These are phyloP conservation scores for Mactromeris polynyma DNA, from an alignment of 2,888 invertebrate species.

Conservation along the genomic window DNA sequence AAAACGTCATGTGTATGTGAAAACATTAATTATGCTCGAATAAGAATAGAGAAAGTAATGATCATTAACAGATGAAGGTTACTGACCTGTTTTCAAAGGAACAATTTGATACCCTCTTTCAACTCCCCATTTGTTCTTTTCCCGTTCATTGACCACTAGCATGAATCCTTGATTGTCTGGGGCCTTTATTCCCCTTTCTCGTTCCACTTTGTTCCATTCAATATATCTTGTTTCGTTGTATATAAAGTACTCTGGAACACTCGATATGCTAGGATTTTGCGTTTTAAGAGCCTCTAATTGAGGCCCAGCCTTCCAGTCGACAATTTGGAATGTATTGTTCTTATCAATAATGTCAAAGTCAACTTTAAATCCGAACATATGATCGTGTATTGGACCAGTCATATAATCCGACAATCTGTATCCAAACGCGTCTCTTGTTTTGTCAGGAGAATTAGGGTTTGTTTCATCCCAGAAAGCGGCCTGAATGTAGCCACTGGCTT, in stretches of 20 bases:
- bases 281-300: constrained; percentile 63
- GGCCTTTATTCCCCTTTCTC: constrained; percentile 55
- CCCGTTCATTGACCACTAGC: constrained; percentile 69
- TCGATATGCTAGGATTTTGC: constrained; percentile 47
- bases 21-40: no score
- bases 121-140: constrained; percentile 74
- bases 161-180: constrained; percentile 61
- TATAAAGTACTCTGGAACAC: constrained; percentile 62
- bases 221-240: constrained; percentile 71
- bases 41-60: no score
- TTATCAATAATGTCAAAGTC: constrained; percentile 74
- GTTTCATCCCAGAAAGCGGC: constrained; percentile 72
- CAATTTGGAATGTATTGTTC: constrained; percentile 73
- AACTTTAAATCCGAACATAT: constrained; percentile 77
- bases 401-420: constrained; percentile 68
- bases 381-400: constrained; percentile 76
- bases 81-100: constrained; percentile 65
- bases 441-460: constrained; percentile 68
- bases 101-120: constrained; percentile 73
- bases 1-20: no score
- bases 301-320: constrained; percentile 75
- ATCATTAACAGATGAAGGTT: no score
- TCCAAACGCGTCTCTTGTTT: constrained; percentile 72
- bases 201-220: constrained; percentile 62
- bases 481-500: constrained; percentile 74